A percentile compares a stretch with the other conserved stretches of the same genome.
phyloP scores from a whole-genome alignment of 2,888 invertebrate genomes.

The Allygus modestus region DNA sequence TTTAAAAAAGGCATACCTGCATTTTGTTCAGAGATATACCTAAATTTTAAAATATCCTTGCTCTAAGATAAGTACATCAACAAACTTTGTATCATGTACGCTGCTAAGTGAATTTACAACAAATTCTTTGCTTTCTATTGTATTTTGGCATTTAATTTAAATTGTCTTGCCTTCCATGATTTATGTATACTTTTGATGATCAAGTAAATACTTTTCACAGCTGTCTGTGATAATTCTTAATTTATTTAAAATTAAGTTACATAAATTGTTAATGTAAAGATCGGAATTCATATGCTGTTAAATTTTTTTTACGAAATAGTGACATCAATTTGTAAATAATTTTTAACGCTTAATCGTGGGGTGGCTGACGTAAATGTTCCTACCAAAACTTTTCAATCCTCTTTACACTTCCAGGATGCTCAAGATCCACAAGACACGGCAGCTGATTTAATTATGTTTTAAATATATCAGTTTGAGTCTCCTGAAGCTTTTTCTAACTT shows the following conservation, averaged over 20 bases:
- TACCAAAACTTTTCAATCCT: slow-evolving; percentile 17
- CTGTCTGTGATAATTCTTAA: slow-evolving; percentile 56
- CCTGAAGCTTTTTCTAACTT: background rate
- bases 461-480: too few relatives aligned
- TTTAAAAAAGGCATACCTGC: too few relatives aligned
- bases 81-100: background rate
- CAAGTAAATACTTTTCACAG: slow-evolving; percentile 55
- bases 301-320: slow-evolving; percentile 34
- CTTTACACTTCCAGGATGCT: background rate
- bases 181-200: slow-evolving; percentile 31
- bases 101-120: too few relatives aligned
- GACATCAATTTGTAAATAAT: slow-evolving; percentile 52
- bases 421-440: background rate
- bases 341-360: slow-evolving; percentile 53
- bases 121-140: slow-evolving; percentile 59
- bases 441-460: background rate
- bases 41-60: too few relatives aligned
- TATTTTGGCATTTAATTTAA: slow-evolving; percentile 56
- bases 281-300: slow-evolving; percentile 11
- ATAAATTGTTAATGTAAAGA: slow-evolving; percentile 46
- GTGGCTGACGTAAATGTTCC: slow-evolving; percentile 49
- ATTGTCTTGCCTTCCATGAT: slow-evolving; percentile 46
- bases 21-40: too few relatives aligned
- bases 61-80: too few relatives aligned
- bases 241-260: slow-evolving; percentile 55